Percentiles rank a stretch among this genome's conserved stretches.
These are phyloP conservation scores for Dipodomys ordii DNA, from an alignment of 2,113 vertebrate species.

Conservation along the genomic window DNA sequence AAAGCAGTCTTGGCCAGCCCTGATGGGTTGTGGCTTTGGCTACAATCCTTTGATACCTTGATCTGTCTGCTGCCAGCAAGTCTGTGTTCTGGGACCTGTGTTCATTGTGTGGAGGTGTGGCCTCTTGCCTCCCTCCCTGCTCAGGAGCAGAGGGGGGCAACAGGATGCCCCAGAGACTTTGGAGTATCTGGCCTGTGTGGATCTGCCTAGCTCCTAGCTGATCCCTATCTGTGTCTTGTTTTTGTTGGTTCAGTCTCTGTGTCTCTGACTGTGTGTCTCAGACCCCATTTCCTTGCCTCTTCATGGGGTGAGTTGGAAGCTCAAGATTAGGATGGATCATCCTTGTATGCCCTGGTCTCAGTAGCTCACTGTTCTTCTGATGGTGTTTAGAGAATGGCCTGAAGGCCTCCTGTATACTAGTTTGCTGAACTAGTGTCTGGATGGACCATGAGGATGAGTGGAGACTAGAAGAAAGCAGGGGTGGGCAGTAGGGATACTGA, in stretches of 20 bases:
- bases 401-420: neutral
- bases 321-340: neutral
- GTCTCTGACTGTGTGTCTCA: neutral
- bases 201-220: neutral
- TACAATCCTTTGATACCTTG: conserved; percentile 45
- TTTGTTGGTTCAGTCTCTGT: neutral
- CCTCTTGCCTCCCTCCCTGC: neutral
- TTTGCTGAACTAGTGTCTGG: neutral
- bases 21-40: conserved; percentile 69
- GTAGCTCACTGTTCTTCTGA: neutral
- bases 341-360: neutral
- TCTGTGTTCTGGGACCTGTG: conserved; percentile 8
- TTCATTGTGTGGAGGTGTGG: conserved; percentile 9
- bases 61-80: conserved; percentile 17
- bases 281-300: neutral
- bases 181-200: neutral
- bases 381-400: neutral
- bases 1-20: conserved; percentile 52
- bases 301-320: neutral
- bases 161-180: neutral
- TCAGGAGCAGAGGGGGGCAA: neutral
- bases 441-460: neutral
- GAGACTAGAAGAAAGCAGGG: neutral
- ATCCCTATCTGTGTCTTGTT: neutral
- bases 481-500: neutral